Evolutionary conservation across 2,888 invertebrate species (phyloP).

Genomic region (Neria commutata): DNA sequence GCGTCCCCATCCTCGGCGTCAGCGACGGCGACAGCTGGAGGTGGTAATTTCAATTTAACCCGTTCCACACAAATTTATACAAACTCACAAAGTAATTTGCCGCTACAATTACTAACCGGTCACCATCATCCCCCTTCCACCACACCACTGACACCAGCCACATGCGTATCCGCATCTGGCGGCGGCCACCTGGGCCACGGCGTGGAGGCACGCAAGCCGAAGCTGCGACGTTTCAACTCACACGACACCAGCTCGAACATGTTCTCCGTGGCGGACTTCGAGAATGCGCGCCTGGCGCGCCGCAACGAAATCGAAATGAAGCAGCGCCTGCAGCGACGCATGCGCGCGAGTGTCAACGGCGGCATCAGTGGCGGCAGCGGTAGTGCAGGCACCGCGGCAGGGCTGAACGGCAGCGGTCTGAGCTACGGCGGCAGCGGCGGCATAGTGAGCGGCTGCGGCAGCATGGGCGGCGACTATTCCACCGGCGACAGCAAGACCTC

Average conservation of each 20-base stretch:
- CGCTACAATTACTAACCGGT: slow-evolving; percentile 41
- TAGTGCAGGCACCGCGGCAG: slow-evolving; percentile 35
- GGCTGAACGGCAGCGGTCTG: slow-evolving; percentile 46
- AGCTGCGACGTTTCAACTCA: slow-evolving; percentile 60
- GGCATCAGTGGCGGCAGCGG: slow-evolving; percentile 43
- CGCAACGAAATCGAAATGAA: slow-evolving; percentile 62
- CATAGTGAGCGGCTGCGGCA: slow-evolving; percentile 14
- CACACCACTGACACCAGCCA: slow-evolving; percentile 18
- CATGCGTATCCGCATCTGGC: slow-evolving; percentile 23
- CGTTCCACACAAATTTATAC: slow-evolving; percentile 40
- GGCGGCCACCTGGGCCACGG: slow-evolving; percentile 34
- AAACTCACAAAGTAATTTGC: slow-evolving; percentile 44
- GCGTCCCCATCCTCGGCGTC: slow-evolving; percentile 4
- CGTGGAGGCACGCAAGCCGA: slow-evolving; percentile 59
- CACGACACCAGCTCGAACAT: slow-evolving; percentile 62
- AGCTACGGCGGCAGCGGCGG: slow-evolving; percentile 18
- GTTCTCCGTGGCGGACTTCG: slow-evolving; percentile 62
- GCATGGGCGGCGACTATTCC: slow-evolving; percentile 55
- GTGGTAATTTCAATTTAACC: slow-evolving; percentile 40
- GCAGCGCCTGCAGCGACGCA: slow-evolving; percentile 56
- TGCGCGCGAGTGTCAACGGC: slow-evolving; percentile 56
- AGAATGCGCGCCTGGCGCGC: slow-evolving; percentile 60
- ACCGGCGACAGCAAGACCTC: slow-evolving; percentile 62
- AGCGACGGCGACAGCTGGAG: slow-evolving; percentile 23
- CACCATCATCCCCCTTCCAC: slow-evolving; percentile 3